phyloP scores from a whole-genome alignment of 2,797 vertebrate genomes.

The Eurystomus glaucurus region DNA sequence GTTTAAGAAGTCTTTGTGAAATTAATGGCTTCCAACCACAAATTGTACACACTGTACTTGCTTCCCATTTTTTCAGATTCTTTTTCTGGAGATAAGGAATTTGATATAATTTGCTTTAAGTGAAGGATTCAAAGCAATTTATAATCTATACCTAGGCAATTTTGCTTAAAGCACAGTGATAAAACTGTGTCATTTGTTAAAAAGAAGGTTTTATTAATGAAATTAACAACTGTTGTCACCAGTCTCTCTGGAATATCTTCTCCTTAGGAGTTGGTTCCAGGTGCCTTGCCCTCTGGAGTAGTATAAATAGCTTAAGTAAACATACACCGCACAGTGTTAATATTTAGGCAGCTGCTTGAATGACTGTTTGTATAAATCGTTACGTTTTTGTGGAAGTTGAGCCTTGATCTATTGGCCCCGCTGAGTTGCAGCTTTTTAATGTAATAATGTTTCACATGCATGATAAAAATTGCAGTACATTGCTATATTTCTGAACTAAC shows the following conservation, averaged over 20 bases:
- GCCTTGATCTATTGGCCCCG: not conserved
- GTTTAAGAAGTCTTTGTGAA: not conserved
- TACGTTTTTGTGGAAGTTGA: not conserved
- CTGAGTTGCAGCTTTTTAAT: not conserved
- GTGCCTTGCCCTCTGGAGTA: not conserved
- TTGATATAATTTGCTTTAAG: not conserved
- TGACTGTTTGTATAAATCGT: not conserved
- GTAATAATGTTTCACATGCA: not conserved
- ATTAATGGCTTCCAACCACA: not conserved
- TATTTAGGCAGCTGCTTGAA: slow-evolving; percentile 27
- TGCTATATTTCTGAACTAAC: not conserved
- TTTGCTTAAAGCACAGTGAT: not conserved
- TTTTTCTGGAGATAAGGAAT: not conserved
- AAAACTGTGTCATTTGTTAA: not conserved
- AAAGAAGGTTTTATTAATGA: not conserved
- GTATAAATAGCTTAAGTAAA: slow-evolving; percentile 6
- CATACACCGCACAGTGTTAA: not conserved
- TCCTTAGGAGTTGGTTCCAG: not conserved
- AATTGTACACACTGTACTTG: not conserved
- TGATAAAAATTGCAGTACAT: not conserved
- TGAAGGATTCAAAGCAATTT: not conserved
- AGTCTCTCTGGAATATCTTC: not conserved
- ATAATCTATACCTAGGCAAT: not conserved
- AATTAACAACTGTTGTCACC: not conserved
- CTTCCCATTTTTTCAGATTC: not conserved